Base-by-base conservation (phyloP, 2,888 invertebrate species). In the Vandiemenella viatica region DNA sequence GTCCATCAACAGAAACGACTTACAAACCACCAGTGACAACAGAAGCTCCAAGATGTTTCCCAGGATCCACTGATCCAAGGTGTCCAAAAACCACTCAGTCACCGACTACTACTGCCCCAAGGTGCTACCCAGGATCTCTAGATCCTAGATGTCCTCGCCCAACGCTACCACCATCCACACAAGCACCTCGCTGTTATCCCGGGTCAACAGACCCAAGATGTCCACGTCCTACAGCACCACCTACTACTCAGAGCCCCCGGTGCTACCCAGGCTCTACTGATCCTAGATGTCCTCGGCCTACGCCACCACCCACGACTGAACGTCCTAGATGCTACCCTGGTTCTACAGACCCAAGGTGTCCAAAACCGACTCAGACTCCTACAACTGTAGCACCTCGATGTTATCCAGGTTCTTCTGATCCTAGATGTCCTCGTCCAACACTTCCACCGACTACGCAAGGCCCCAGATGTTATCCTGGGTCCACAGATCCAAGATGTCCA, bases 361-460 rank as follows among this genome's bases (percentile, higher is more conserved):
- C 61, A n/a, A 48, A 52, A 7, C 43, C n/a, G n/a, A n/a, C n/a
- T n/a, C n/a, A n/a, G n/a, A n/a, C 37, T 10, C 48, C 45, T 21
- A 2, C 41, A 32, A 47, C 23, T 40, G n/a, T n/a, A n/a, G n/a
- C n/a, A 17, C 21, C 18, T 26, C 42, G 26, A 22, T 62, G 62
- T 49, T 62, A 59, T 40, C 61, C 62, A 1, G 62, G 62, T 15
- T 60, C 59, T 54, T 60, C 5, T 45, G 65, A 60, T 60, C 66
- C 64, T 53, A 38, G 53, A 56, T 67, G 61, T 13, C 55, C 59
- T 7, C 42, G 45, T 19, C 18, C 42, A 19, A 53, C 54, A 6
- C 47, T 43, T 15, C 13, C 7, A 37, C 49, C 26, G 7, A 18
- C 45, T 13, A 20, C 42, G 2, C n/a, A n/a, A n/a, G n/a, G n/a